These are phyloP conservation scores for Athetis lepigone DNA, from an alignment of 2,888 invertebrate genomes.

Conservation along the genomic window DNA sequence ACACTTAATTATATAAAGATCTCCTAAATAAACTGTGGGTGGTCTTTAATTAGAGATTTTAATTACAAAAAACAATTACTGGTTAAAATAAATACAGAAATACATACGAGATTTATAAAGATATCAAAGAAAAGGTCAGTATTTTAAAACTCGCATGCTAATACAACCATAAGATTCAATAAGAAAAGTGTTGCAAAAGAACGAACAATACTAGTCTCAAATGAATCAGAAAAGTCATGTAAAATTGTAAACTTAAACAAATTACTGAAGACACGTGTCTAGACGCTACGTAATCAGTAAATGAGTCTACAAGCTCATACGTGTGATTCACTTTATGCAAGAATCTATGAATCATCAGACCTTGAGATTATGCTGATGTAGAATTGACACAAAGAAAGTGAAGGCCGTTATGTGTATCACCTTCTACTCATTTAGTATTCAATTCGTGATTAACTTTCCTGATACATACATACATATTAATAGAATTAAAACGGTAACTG, in stretches of 20 bases:
- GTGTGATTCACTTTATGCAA: conserved; percentile 60
- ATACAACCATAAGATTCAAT: background rate
- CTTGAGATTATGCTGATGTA: conserved; percentile 48
- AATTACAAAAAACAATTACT: conserved; percentile 17
- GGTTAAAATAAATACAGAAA: no score
- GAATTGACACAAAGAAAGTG: conserved; percentile 57
- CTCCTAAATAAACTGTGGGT: conserved; percentile 40
- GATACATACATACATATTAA: conserved; percentile 41
- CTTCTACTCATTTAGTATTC: conserved; percentile 41
- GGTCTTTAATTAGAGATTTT: conserved; percentile 33
- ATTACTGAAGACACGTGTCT: conserved; percentile 46
- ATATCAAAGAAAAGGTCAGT: no score
- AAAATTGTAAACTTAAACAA: conserved; percentile 23
- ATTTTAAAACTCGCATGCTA: no score
- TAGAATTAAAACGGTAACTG: conserved; percentile 29
- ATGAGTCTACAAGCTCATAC: conserved; percentile 39
- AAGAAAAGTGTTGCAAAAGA: background rate
- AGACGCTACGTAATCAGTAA: conserved; percentile 45
- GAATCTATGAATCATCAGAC: conserved; percentile 56
- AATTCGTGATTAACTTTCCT: conserved; percentile 35
- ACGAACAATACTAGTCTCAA: background rate
- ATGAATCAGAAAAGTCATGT: conserved; percentile 29
- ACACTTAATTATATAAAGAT: conserved; percentile 45
- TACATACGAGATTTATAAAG: no score
- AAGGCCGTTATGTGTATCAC: conserved; percentile 46